phyloP scores from a whole-genome alignment of 2,113 vertebrate species.

The Dinomys branickii region DNA sequence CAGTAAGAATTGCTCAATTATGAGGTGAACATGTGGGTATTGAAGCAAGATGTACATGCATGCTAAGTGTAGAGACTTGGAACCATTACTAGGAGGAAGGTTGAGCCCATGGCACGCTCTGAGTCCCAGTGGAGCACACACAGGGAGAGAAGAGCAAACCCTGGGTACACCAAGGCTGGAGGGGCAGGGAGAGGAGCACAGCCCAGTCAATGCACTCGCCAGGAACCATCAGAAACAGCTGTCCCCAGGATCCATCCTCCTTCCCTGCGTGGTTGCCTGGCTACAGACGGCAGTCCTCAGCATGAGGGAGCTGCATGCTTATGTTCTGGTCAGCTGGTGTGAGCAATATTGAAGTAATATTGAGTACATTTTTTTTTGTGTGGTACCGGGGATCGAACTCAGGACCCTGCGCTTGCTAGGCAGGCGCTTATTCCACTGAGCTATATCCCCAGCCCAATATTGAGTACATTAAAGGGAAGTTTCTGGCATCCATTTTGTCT shows the following conservation, averaged over 20 bases:
- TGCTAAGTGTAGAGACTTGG: background rate
- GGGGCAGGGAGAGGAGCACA: background rate
- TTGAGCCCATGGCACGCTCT: background rate
- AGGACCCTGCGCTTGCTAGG: too few species aligned
- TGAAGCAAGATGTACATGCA: background rate
- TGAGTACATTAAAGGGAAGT: background rate
- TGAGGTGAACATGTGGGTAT: background rate
- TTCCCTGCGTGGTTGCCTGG: background rate
- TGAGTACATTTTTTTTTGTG: too few species aligned
- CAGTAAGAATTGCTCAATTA: background rate
- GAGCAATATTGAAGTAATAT: background rate
- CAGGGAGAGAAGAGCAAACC: background rate
- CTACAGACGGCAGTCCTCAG: background rate
- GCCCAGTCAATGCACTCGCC: background rate
- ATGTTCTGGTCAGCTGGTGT: background rate
- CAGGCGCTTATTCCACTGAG: too few species aligned
- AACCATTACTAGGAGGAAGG: background rate
- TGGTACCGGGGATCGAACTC: too few species aligned
- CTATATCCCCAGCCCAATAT: too few species aligned
- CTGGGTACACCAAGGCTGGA: too few species aligned
- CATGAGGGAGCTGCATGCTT: background rate
- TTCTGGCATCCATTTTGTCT: background rate
- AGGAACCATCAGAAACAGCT: background rate
- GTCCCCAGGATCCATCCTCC: background rate
- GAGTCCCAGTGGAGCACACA: background rate